Evolutionary conservation across 2,113 vertebrate species (phyloP).

Genomic region (Amblyopsis rosae): DNA sequence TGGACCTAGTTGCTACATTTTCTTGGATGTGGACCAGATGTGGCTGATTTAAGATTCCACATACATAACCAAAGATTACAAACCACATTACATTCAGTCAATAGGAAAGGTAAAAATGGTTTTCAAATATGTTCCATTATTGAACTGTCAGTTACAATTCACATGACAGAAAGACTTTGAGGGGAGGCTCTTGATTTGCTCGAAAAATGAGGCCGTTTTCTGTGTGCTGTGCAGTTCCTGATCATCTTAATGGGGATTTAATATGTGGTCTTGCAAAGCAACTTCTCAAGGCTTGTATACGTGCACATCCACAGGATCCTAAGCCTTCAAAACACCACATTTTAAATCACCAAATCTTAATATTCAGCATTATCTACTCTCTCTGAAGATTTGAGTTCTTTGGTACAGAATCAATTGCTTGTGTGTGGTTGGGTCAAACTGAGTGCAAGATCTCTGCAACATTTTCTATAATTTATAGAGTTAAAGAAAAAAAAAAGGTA

Average conservation of each 20-base stretch:
- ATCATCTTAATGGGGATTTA: conserved; percentile 71
- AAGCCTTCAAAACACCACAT: conserved; percentile 53
- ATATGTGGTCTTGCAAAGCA: conserved; percentile 61
- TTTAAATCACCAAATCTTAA: conserved; percentile 60
- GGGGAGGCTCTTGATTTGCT: conserved; percentile 23
- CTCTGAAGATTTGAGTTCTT: conserved; percentile 29
- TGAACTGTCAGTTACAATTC: conserved; percentile 26
- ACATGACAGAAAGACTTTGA: conserved; percentile 31
- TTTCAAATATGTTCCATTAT: conserved; percentile 25
- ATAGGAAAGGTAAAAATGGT: conserved; percentile 12
- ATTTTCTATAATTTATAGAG: not conserved
- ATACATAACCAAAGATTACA: conserved; percentile 31
- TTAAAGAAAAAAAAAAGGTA: not conserved
- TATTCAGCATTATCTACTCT: conserved; percentile 48
- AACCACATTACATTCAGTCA: conserved; percentile 14
- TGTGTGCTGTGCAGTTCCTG: conserved; percentile 43
- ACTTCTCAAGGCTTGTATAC: conserved; percentile 62
- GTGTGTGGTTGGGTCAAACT: too few species aligned
- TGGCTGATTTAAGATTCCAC: conserved; percentile 30
- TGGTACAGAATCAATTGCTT: not conserved
- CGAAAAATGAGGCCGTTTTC: conserved; percentile 52
- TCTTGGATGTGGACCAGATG: conserved; percentile 21
- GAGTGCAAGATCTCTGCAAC: too few species aligned
- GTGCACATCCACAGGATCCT: conserved; percentile 57
- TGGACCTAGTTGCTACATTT: conserved; percentile 35